These are phyloP conservation scores for Amiota communis DNA, from an alignment of 2,888 invertebrate species.

Conservation along the genomic window DNA sequence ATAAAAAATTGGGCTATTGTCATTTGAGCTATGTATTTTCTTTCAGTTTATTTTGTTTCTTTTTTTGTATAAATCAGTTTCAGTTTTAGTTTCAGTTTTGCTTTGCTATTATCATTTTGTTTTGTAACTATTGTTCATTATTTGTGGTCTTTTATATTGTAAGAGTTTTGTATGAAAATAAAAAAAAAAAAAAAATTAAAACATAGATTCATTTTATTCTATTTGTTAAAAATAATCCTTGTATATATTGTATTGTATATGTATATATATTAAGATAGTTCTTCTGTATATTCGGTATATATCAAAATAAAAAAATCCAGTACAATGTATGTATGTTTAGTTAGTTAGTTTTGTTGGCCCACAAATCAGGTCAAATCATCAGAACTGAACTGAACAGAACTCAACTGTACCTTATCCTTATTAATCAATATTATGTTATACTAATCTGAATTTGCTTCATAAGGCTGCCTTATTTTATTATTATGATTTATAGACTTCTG, in stretches of 20 bases:
- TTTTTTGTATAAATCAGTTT: slow-evolving; percentile 7
- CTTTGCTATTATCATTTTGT: neutral
- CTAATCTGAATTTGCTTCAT: no score
- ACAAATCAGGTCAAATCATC: no score
- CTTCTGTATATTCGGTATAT: slow-evolving; percentile 5
- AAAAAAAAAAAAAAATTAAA: neutral
- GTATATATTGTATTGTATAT: neutral
- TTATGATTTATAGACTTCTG: no score
- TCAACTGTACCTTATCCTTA: neutral
- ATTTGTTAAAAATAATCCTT: neutral
- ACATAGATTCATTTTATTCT: neutral
- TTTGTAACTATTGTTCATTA: neutral
- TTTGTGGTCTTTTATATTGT: neutral
- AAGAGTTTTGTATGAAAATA: neutral
- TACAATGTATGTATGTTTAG: neutral
- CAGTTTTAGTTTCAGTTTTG: neutral
- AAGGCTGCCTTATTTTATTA: no score
- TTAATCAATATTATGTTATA: neutral
- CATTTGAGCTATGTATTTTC: slow-evolving; percentile 7
- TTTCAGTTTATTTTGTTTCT: no score
- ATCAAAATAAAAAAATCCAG: slow-evolving; percentile 15
- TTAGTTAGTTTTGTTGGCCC: neutral
- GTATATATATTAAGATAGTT: neutral
- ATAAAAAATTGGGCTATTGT: slow-evolving; percentile 11
- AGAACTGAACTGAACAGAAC: no score